phyloP scores from a whole-genome alignment of 2,113 vertebrate genomes.

The Rhinichthys klamathensis region DNA sequence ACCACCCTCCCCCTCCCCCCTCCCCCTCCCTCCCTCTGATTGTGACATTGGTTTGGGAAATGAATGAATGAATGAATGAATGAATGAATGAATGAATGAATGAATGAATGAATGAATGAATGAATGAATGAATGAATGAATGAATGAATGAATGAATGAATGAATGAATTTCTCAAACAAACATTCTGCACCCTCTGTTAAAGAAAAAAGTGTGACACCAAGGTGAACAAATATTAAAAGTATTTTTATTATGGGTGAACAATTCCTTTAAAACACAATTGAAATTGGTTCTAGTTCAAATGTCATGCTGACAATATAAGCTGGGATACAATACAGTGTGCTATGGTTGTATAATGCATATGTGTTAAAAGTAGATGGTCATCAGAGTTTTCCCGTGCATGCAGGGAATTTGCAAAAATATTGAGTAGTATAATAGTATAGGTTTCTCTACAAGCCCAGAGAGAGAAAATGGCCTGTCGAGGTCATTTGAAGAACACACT shows the following conservation, averaged over 20 bases:
- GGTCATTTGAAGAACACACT: constrained; percentile 52
- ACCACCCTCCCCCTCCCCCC: no score
- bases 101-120: no score
- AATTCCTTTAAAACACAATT: neutral
- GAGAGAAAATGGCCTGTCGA: constrained; percentile 47
- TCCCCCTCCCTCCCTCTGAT: no score
- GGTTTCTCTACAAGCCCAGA: neutral
- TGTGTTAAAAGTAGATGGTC: neutral
- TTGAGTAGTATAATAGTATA: neutral
- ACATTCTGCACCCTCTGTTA: neutral
- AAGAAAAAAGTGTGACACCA: neutral
- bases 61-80: no score
- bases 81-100: no score
- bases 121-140: no score
- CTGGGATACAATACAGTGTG: neutral
- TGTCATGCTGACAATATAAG: neutral
- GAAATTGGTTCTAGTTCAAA: constrained; percentile 8
- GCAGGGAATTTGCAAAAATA: neutral
- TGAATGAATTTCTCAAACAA: neutral
- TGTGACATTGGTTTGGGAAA: no score
- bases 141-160: no score
- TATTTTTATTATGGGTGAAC: neutral
- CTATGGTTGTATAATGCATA: neutral
- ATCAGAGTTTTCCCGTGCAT: neutral
- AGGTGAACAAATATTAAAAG: neutral